phyloP scores from a whole-genome alignment of 2,888 invertebrate species.

The Archaeoteleia sp. region DNA sequence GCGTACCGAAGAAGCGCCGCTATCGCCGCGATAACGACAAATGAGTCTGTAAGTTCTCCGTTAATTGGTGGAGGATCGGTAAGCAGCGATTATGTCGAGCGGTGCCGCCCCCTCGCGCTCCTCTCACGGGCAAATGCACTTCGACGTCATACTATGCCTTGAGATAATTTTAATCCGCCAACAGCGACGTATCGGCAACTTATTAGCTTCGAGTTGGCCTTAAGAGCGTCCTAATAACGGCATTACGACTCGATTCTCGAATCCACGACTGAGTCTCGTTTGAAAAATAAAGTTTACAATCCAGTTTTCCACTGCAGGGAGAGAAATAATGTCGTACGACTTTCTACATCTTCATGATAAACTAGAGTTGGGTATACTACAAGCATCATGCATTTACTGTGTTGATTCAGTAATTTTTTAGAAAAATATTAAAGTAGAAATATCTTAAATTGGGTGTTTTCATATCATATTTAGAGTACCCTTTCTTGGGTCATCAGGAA shows the following conservation, averaged over 20 bases:
- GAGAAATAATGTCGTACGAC: slow-evolving; percentile 22
- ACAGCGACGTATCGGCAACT: slow-evolving; percentile 27
- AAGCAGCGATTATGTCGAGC: slow-evolving; percentile 40
- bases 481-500: too few relatives aligned
- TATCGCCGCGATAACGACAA: slow-evolving; percentile 35
- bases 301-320: slow-evolving; percentile 21
- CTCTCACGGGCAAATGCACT: background rate
- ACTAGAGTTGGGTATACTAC: too few relatives aligned
- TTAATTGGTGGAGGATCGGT: slow-evolving; percentile 49
- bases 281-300: slow-evolving; percentile 18
- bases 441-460: too few relatives aligned
- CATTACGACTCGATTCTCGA: slow-evolving; percentile 26
- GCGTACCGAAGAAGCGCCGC: slow-evolving; percentile 11
- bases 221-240: slow-evolving; percentile 37
- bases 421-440: too few relatives aligned
- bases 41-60: slow-evolving; percentile 35
- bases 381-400: too few relatives aligned
- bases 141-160: slow-evolving; percentile 20
- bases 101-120: slow-evolving; percentile 4
- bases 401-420: too few relatives aligned
- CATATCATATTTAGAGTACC: too few relatives aligned
- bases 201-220: slow-evolving; percentile 24
- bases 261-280: slow-evolving; percentile 23
- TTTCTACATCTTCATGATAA: too few relatives aligned
- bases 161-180: slow-evolving; percentile 44